Evolutionary conservation across 2,797 vertebrate species (phyloP), one percentile per base, ranked within the genome.

Genomic region (Heliangelus exortis): DNA sequence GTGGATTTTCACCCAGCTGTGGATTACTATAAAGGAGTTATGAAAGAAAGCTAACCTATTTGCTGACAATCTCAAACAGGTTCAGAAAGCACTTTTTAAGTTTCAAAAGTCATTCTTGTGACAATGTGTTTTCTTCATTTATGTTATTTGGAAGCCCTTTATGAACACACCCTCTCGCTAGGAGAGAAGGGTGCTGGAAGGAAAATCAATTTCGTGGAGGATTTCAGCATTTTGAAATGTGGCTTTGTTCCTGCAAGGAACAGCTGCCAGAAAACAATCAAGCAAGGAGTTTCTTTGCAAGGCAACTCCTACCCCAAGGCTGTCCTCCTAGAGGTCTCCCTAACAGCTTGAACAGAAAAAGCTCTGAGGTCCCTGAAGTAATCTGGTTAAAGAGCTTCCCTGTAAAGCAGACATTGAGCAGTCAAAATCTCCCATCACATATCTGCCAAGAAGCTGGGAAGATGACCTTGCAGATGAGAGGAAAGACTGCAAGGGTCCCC

Each of bases 1-100:
- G 93, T 93, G 68, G 53, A 92, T 96, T 96, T 97, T 93, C 50
- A 93, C 59, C 90, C 96, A 98, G 95, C 87, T 97, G 96, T 66
- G 81, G 29, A 31, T 74, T 89, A 84, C 75, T 89, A 53, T 73
- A 81, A 74, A 92, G 61, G 59, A 91, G 50, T 89, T 87, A 75
- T 81, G 91, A 81, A 95, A 84, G 91, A 85, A 91, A 71, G 84
- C 36, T 92, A 58, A 43, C 36, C n/a, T 94, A 69, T 31, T 84
- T 96, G 84, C 54, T 80, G 43, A 69, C 63, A 66, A 67, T 87
- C 28, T 62, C 68, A 61, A 78, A 90, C 11, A 87, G 6, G 16
- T 92, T 94, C 75, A 72, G 92, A 96, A 92, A 55, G 19, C 41
- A 95, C 71, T 63, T 82, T 92, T 84, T 86, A 50, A 91, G 57